A percentile compares a stretch with the other conserved stretches of the same genome.
These are phyloP conservation scores for Myathropa florea DNA, from an alignment of 2,888 invertebrate species.

Conservation along the genomic window DNA sequence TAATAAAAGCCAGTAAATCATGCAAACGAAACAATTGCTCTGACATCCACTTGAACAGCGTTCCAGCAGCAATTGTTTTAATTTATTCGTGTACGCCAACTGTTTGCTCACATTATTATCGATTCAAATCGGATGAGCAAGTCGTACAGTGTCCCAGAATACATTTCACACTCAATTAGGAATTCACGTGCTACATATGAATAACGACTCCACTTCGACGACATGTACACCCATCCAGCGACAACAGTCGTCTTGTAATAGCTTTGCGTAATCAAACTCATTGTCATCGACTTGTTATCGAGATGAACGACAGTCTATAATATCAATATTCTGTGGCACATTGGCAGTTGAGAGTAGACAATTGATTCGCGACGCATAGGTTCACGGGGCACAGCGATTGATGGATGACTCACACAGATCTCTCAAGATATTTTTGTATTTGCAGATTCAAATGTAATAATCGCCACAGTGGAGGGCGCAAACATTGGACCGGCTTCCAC, in stretches of 20 bases:
- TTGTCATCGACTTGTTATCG: not conserved
- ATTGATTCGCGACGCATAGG: not conserved
- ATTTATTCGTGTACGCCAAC: conserved; percentile 6
- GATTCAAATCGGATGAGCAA: not conserved
- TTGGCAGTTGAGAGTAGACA: too few species aligned
- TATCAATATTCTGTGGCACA: too few species aligned
- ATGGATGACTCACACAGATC: not conserved
- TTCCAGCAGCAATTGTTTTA: conserved; percentile 1
- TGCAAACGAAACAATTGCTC: not conserved
- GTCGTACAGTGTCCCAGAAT: not conserved
- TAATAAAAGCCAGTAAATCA: not conserved
- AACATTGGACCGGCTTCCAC: conserved; percentile 55
- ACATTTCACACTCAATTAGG: conserved; percentile 23
- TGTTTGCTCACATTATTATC: not conserved
- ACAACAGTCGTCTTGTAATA: not conserved
- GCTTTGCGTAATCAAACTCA: conserved; percentile 9
- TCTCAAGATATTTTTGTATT: conserved; percentile 14
- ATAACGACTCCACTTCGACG: not conserved
- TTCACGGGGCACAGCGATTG: not conserved
- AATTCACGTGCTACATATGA: conserved; percentile 17
- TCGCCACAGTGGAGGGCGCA: conserved; percentile 37
- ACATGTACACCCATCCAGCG: not conserved
- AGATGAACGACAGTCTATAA: not conserved
- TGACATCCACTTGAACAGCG: not conserved
- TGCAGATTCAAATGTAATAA: conserved; percentile 45